phyloP scores from a whole-genome alignment of 2,113 vertebrate species.

The Ahaetulla prasina region DNA sequence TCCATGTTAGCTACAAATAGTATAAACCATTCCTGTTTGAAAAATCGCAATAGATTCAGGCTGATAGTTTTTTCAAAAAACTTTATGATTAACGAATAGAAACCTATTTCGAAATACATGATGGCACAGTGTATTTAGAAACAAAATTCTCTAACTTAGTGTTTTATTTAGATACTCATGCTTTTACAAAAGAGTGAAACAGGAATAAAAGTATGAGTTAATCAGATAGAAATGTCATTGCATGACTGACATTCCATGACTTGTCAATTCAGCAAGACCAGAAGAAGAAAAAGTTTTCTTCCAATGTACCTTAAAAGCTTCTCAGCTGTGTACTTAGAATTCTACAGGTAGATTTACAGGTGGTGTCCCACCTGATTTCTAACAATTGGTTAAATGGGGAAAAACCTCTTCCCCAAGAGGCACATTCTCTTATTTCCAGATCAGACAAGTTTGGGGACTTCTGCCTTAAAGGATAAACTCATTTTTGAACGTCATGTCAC shows the following conservation, averaged over 20 bases:
- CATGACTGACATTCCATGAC: neutral
- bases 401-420: neutral
- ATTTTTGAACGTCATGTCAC: neutral
- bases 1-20: neutral
- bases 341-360: neutral
- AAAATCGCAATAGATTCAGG: neutral
- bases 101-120: neutral
- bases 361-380: neutral
- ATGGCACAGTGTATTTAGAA: neutral
- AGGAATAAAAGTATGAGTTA: neutral
- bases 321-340: neutral
- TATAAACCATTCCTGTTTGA: neutral
- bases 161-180: neutral
- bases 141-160: neutral
- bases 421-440: neutral
- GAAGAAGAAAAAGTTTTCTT: neutral
- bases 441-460: neutral
- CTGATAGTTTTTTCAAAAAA: neutral
- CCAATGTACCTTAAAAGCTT: neutral
- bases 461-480: neutral
- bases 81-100: neutral
- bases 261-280: neutral
- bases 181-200: neutral
- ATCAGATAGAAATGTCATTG: neutral
- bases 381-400: neutral